A percentile compares a stretch with the other conserved stretches of the same genome.
Conservation (phyloP, 2,797 vertebrate genomes). For the Melanotaenia pygmaea region DNA sequence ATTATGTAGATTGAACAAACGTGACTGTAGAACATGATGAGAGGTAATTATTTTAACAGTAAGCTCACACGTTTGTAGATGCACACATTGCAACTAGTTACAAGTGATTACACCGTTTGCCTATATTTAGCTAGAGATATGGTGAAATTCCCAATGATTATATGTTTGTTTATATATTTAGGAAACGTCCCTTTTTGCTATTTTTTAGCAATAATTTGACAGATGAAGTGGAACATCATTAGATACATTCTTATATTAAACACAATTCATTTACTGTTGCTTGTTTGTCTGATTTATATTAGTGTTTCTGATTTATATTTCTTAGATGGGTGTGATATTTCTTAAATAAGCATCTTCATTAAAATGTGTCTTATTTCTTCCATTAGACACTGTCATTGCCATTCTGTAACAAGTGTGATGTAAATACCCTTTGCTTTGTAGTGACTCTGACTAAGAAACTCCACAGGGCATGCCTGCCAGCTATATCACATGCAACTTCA, state of each 20-base stretch:
- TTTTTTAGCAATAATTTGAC: background rate
- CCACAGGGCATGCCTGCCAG: slow-evolving; percentile 67
- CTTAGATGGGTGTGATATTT: slow-evolving; percentile 65
- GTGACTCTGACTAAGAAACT: slow-evolving; percentile 60
- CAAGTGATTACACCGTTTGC: background rate
- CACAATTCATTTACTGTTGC: slow-evolving; percentile 19
- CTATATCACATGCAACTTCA: slow-evolving; percentile 26
- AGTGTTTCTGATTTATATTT: slow-evolving; percentile 65
- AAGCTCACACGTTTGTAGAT: too few species aligned
- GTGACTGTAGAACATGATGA: too few species aligned
- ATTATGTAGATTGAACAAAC: background rate
- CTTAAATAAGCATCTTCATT: slow-evolving; percentile 80
- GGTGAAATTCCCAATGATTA: background rate
- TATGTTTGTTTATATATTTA: background rate
- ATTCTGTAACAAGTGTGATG: slow-evolving; percentile 71
- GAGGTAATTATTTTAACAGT: too few species aligned
- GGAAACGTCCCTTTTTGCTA: background rate
- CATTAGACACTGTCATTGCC: slow-evolving; percentile 76
- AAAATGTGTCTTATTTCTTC: slow-evolving; percentile 77
- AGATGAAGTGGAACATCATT: background rate
- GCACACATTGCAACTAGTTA: too few species aligned
- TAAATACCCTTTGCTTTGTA: slow-evolving; percentile 72
- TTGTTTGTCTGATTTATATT: slow-evolving; percentile 49
- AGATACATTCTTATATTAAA: background rate
- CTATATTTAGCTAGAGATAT: background rate